These are phyloP conservation scores for Lampris megalopsis DNA, from an alignment of 2,113 vertebrate genomes.

Conservation along the genomic window DNA sequence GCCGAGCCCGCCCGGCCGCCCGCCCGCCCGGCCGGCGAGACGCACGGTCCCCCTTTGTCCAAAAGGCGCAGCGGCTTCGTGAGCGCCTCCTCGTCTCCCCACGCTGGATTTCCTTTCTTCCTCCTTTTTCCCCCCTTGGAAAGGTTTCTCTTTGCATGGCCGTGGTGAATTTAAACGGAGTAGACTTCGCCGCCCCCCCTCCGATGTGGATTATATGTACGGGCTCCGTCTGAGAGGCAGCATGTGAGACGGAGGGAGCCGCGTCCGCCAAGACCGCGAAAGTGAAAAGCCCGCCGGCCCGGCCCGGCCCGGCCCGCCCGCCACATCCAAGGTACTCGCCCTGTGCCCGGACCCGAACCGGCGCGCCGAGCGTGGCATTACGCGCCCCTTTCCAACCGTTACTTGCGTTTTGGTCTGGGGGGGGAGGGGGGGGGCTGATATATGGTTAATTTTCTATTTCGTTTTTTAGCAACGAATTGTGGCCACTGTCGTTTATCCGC, in stretches of 20 bases:
- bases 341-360: too few species aligned
- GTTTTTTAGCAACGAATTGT: background rate
- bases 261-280: constrained; percentile 69
- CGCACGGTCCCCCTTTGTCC: constrained; percentile 90
- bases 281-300: constrained; percentile 71
- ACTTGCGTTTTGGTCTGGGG: too few species aligned
- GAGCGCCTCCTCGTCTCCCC: constrained; percentile 40
- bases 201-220: constrained; percentile 83
- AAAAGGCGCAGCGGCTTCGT: constrained; percentile 76
- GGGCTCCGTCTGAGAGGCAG: constrained; percentile 74
- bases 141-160: constrained; percentile 77
- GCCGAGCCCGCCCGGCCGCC: too few species aligned
- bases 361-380: too few species aligned
- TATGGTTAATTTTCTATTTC: too few species aligned
- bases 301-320: constrained; percentile 56
- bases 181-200: constrained; percentile 75
- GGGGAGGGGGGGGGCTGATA: too few species aligned
- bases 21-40: too few species aligned
- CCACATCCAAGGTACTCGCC: constrained; percentile 79
- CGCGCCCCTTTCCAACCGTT: too few species aligned
- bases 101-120: constrained; percentile 68
- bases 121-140: too few species aligned
- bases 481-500: constrained; percentile 37
- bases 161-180: constrained; percentile 68
- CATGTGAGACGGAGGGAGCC: constrained; percentile 79